These are phyloP conservation scores for Cybosia mesomella DNA, from an alignment of 2,888 invertebrate genomes.

Conservation along the genomic window DNA sequence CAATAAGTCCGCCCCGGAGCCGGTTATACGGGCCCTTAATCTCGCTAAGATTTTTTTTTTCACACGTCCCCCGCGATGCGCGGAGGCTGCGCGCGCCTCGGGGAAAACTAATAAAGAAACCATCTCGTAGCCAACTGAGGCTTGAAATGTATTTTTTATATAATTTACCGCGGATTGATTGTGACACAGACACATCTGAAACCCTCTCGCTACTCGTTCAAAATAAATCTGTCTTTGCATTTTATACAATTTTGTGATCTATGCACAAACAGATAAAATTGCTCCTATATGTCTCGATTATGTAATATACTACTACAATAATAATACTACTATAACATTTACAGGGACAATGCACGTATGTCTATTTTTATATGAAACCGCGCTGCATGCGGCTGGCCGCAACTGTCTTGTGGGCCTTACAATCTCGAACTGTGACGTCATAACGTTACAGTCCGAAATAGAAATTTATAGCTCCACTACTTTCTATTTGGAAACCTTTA, in stretches of 20 bases:
- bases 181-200: conserved; percentile 69
- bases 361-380: too few relatives aligned
- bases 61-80: conserved; percentile 80
- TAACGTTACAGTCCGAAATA: too few relatives aligned
- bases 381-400: too few relatives aligned
- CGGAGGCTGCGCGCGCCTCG: conserved; percentile 62
- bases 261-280: neutral
- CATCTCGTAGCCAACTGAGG: conserved; percentile 85
- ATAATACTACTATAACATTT: too few relatives aligned
- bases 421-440: too few relatives aligned
- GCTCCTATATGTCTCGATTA: too few relatives aligned
- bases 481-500: too few relatives aligned
- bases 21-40: conserved; percentile 82
- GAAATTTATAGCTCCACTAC: too few relatives aligned
- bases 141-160: conserved; percentile 88
- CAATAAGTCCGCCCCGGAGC: conserved; percentile 78
- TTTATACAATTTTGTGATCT: conserved; percentile 2
- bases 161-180: conserved; percentile 86
- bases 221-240: conserved; percentile 13
- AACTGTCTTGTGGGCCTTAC: too few relatives aligned
- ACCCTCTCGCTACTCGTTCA: conserved; percentile 45
- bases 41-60: conserved; percentile 80
- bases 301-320: too few relatives aligned
- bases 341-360: too few relatives aligned
- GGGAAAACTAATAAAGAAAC: conserved; percentile 87